Base-by-base conservation (phyloP, 2,113 vertebrate genomes). In the Ceuthmochares aereus region DNA sequence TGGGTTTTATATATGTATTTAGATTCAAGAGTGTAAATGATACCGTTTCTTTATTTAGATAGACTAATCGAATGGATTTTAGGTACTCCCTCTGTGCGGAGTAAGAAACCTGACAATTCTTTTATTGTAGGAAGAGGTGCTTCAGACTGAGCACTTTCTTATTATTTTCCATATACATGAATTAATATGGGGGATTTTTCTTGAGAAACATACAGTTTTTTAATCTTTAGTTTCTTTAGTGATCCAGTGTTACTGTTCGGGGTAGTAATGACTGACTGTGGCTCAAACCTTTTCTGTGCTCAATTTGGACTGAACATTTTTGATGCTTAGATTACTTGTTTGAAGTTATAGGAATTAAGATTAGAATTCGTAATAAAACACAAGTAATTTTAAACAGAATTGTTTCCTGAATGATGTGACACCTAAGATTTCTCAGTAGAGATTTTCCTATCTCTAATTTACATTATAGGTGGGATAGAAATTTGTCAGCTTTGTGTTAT, bases 281-380 rank as follows among this genome's bases (percentile, higher is more conserved):
- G 4, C 13, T 68, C 16, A 69, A 66, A 30, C 80, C 3, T 30
- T 74, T 49, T 64, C 88, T 74, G 34, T 70, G 81, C 17, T 32
- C 25, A 59, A 70, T 55, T 63, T 81, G 40, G 15, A 34, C 25
- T 51, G 60, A 82, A 40, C 2, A 19, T 40, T 88, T 84, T 56
- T 86, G 22, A 36, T 73, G 14, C 32, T 76, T 49, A 86, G 76
- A 64, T 85, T 88, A 40, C 30, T 36, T 80, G 21, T 70, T 91
- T 84, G 49, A 85, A 87, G 30, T 83, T 73, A 32, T 15, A 52
- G 40, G 19, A 83, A 68, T 92, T 84, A 85, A 82, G 90, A 87
- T 30, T 60, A 66, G 25, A 91, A 78, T 91, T 89, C 4, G 1
- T 45, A 58, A 29, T 68, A 16, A 78, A 69, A 23, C 52, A 69